phyloP scores from a whole-genome alignment of 2,113 vertebrate genomes.

The Hypanus sabinus region DNA sequence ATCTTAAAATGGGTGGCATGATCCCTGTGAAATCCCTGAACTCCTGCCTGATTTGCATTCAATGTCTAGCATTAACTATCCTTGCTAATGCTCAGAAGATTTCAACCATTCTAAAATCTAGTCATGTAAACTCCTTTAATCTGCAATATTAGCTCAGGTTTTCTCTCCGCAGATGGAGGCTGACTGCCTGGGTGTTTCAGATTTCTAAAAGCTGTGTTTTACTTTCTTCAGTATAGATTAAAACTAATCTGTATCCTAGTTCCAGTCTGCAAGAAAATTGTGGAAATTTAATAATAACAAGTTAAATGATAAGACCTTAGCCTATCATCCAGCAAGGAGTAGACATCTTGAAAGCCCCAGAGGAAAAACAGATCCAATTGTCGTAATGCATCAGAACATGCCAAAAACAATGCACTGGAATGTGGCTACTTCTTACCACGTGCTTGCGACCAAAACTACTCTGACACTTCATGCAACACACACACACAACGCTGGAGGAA shows the following conservation, averaged over 20 bases:
- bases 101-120: not conserved
- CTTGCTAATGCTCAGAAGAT: not conserved
- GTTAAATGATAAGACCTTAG: not conserved
- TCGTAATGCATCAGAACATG: not conserved
- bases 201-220: too few species aligned
- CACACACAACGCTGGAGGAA: too few species aligned
- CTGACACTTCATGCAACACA: not conserved
- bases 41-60: not conserved
- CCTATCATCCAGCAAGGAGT: not conserved
- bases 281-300: not conserved
- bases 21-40: not conserved
- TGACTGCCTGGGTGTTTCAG: too few species aligned
- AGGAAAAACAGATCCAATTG: not conserved
- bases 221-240: too few species aligned
- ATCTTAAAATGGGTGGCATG: not conserved
- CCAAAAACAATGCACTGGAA: not conserved
- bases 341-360: not conserved
- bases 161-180: too few species aligned
- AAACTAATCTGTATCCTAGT: not conserved
- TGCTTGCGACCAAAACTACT: not conserved
- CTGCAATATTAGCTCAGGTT: too few species aligned
- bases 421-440: not conserved
- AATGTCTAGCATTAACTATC: not conserved
- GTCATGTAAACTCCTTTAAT: too few species aligned
- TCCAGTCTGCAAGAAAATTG: not conserved